These are phyloP conservation scores for Brachionus rubens DNA, from an alignment of 1,140 invertebrate species.

Conservation along the genomic window DNA sequence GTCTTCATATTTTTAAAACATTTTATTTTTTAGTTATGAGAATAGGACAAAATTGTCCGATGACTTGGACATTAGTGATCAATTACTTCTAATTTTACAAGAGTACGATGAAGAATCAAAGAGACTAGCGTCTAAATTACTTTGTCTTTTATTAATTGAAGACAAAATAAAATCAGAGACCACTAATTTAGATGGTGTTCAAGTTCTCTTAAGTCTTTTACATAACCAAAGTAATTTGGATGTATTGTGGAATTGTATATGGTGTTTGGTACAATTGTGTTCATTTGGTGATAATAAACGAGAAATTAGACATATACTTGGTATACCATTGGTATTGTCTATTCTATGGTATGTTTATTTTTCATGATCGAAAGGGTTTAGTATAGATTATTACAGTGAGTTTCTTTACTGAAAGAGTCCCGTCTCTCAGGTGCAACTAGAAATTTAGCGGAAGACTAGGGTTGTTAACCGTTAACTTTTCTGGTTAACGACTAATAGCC, in stretches of 20 bases:
- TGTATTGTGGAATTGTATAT: conserved; percentile 57
- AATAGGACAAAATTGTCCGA: conserved; percentile 49
- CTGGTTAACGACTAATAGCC: too few relatives aligned
- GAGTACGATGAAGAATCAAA: conserved; percentile 57
- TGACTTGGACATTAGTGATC: conserved; percentile 54
- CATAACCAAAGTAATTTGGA: conserved; percentile 54
- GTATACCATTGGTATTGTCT: conserved; percentile 58
- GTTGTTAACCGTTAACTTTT: too few relatives aligned
- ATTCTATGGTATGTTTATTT: conserved; percentile 49
- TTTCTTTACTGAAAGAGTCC: too few relatives aligned
- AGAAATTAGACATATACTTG: conserved; percentile 58
- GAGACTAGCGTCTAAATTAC: conserved; percentile 58
- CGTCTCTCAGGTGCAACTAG: too few relatives aligned
- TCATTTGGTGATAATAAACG: conserved; percentile 56
- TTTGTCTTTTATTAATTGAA: conserved; percentile 57
- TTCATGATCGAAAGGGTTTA: too few relatives aligned
- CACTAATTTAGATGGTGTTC: conserved; percentile 58
- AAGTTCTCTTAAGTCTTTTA: conserved; percentile 57
- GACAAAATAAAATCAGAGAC: conserved; percentile 54
- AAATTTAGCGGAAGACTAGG: too few relatives aligned
- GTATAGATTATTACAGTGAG: too few relatives aligned
- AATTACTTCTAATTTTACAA: conserved; percentile 54
- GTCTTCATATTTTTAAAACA: not conserved
- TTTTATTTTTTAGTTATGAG: conserved; percentile 3
- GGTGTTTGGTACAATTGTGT: conserved; percentile 59